Evolutionary conservation across 53 echinoderm and acorn worm genomes (phyloP), one percentile per base, ranked within the genome.

Genomic region (Paracentrotus lividus): DNA sequence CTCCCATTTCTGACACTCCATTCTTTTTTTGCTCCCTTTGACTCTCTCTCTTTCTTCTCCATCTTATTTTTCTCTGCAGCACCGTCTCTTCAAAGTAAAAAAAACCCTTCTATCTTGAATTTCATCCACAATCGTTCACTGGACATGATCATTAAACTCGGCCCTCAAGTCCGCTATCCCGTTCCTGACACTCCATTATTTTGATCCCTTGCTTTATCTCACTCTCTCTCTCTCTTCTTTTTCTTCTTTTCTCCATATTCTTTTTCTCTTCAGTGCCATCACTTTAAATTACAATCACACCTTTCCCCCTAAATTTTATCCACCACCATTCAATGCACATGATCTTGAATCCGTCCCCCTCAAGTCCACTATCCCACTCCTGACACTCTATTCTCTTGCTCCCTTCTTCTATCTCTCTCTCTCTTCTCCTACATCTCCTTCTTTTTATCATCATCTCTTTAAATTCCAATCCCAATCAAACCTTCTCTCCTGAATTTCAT

Each of bases 141-240:
- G 40, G 16, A 24, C 81, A 81, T 81, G 81, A 49, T 45, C 81
- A 45, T 81, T 10, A 40, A 72, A 10, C 33, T 43, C 4, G 42
- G 32, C 69, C 69, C 69, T 14, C 31, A 13, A 4, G 69, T n/a
- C 69, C 14, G 32, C 13, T 16, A 77, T 81, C 81, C 81, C 81
- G 47, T 47, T 47, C 47, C 81, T 81, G 49, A 45, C 81, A 81
- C 42, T 51, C 49, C n/a, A n/a, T n/a, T n/a, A n/a, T n/a, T n/a
- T n/a, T n/a, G n/a, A n/a, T n/a, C n/a, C n/a, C n/a, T n/a, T 53
- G 12, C 15, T 53, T 15, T 15, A 15, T 53, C 53, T 58, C 21
- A 58, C 21, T 58, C 21, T 58, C 18, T 58, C 58, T 23, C 58
- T 58, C 24, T 58, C 58, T 53, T 53, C 5, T 53, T 13, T 53